These are phyloP conservation scores for Hyles vespertilio DNA, from an alignment of 1,140 invertebrate species.

Conservation along the genomic window DNA sequence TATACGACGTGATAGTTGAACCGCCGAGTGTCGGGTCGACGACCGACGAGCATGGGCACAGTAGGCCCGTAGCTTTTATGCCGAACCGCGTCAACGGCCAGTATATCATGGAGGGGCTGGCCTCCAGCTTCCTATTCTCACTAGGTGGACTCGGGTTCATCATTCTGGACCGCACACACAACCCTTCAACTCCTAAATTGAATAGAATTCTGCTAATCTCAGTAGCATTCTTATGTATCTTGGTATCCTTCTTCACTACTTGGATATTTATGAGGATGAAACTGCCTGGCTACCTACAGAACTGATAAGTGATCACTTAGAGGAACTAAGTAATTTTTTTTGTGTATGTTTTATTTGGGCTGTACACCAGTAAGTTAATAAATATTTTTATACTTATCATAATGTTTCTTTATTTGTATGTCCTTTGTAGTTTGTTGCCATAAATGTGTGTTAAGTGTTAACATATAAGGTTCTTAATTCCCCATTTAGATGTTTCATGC, in stretches of 20 bases:
- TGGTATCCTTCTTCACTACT: conserved; percentile 96
- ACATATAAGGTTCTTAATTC: too few species aligned
- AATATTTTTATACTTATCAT: conserved; percentile 7
- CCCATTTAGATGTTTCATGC: too few species aligned
- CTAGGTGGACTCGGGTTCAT: conserved; percentile 97
- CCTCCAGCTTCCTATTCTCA: conserved; percentile 97
- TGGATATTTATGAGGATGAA: conserved; percentile 99
- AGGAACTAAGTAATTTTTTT: conserved; percentile 34
- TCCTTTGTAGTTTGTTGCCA: too few species aligned
- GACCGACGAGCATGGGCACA: conserved; percentile 97
- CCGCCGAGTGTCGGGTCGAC: conserved; percentile 98
- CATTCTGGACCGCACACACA: conserved; percentile 95
- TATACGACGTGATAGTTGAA: conserved; percentile 99
- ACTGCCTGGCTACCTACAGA: conserved; percentile 87
- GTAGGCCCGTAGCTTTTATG: conserved; percentile 97
- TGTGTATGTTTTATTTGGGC: conserved; percentile 52
- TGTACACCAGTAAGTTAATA: conserved; percentile 1
- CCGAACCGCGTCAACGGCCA: conserved; percentile 98
- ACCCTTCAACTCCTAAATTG: conserved; percentile 92
- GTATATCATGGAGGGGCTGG: conserved; percentile 99
- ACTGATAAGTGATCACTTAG: conserved; percentile 47
- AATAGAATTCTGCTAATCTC: conserved; percentile 94
- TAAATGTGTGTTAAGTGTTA: too few species aligned
- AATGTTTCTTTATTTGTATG: neutral
- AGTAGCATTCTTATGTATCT: conserved; percentile 94